Evolutionary conservation across 1,140 invertebrate genomes (phyloP).

Genomic region (Drosophila repletoides): DNA sequence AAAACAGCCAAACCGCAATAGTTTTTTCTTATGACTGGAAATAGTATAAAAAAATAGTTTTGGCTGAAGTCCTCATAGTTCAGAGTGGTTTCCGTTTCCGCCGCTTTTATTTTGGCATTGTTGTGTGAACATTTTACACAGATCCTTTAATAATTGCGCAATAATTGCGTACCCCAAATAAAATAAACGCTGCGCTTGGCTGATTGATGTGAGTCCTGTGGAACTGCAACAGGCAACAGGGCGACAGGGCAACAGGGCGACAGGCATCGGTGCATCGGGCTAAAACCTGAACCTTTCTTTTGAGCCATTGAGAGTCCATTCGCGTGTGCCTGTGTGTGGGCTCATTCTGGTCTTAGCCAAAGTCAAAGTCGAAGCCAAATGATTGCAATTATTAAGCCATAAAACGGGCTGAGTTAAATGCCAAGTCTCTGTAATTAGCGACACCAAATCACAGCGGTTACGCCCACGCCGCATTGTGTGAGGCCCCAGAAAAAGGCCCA

Average conservation of each 20-base stretch:
- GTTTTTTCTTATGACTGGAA: conserved; percentile 42
- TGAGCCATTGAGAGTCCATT: background rate
- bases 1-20: conserved; percentile 51
- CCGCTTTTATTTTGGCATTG: conserved; percentile 73
- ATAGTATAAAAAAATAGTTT: conserved; percentile 19
- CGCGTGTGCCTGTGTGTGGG: conserved; percentile 49
- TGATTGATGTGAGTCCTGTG: conserved; percentile 43
- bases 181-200: conserved; percentile 7
- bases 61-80: conserved; percentile 43
- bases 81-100: conserved; percentile 68
- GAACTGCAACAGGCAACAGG: background rate
- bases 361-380: conserved; percentile 40
- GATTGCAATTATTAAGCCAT: conserved; percentile 78
- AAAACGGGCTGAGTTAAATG: conserved; percentile 67
- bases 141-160: conserved; percentile 78
- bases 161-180: conserved; percentile 29
- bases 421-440: conserved; percentile 76
- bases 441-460: conserved; percentile 69
- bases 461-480: conserved; percentile 59
- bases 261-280: conserved; percentile 21
- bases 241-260: too few relatives aligned
- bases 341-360: conserved; percentile 20
- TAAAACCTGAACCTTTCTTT: conserved; percentile 5
- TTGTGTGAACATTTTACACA: conserved; percentile 73
- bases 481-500: conserved; percentile 35